phyloP scores from a whole-genome alignment of 2,888 invertebrate genomes.

The Ormyrus thymus region DNA sequence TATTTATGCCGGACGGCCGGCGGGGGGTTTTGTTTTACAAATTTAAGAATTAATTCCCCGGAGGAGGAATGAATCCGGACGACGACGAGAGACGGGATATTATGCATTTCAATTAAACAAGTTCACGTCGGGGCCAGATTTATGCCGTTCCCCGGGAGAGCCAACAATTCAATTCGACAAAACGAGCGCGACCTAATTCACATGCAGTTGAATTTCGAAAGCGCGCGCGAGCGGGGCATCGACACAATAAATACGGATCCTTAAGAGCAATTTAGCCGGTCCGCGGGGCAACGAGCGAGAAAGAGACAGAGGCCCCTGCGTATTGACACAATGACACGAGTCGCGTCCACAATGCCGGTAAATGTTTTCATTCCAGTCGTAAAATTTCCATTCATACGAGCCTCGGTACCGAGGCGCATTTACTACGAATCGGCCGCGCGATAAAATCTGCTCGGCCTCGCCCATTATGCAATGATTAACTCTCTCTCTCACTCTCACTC shows the following conservation, averaged over 20 bases:
- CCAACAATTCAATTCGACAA: constrained; percentile 45
- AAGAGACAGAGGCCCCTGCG: not conserved
- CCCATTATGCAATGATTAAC: constrained; percentile 49
- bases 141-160: not conserved
- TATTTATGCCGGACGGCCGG: not conserved
- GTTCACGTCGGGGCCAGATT: not conserved
- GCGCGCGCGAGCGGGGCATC: constrained; percentile 20
- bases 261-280: constrained; percentile 42
- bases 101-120: constrained; percentile 8
- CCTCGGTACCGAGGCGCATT: not conserved
- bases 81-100: not conserved
- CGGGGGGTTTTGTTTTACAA: not conserved
- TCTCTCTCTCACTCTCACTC: not conserved
- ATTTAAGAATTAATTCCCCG: no score
- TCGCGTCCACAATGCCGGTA: constrained; percentile 31
- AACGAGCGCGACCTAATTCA: constrained; percentile 44
- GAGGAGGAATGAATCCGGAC: no score
- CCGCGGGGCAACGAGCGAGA: not conserved
- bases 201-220: constrained; percentile 44
- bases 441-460: constrained; percentile 47
- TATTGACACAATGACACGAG: constrained; percentile 39
- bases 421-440: constrained; percentile 23
- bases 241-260: constrained; percentile 45
- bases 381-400: constrained; percentile 50
- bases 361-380: constrained; percentile 51